Percentiles rank a stretch among this genome's conserved stretches.
Conservation (phyloP, 1,140 invertebrate species). For the Oryctes rhinoceros region DNA sequence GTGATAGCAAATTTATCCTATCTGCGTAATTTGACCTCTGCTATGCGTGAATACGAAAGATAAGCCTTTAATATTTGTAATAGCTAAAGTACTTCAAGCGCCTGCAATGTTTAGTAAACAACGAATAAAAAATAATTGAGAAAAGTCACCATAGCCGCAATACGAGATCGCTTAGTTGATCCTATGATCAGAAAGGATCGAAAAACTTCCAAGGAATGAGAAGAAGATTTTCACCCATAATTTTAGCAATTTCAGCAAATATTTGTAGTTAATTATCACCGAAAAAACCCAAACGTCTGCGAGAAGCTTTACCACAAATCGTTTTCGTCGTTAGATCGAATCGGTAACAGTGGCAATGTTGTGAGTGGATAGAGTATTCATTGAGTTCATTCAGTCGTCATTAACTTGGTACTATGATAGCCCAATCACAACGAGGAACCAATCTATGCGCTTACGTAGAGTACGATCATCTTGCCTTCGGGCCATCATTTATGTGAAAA, state of each 20-base stretch:
- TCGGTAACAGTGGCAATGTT: too few relatives aligned
- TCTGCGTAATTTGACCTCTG: conserved; percentile 31
- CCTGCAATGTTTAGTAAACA: conserved; percentile 28
- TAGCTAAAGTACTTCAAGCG: conserved; percentile 2
- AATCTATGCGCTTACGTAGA: conserved; percentile 9
- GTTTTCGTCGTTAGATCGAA: too few relatives aligned
- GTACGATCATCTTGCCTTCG: background rate
- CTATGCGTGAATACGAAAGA: conserved; percentile 28
- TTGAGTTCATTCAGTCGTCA: too few relatives aligned
- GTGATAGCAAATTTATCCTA: conserved; percentile 15
- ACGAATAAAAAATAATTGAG: conserved; percentile 25
- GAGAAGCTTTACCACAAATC: too few relatives aligned
- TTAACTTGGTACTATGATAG: too few relatives aligned
- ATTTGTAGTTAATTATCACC: too few relatives aligned
- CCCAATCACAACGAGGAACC: too few relatives aligned
- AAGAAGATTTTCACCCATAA: too few relatives aligned
- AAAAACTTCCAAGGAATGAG: too few relatives aligned
- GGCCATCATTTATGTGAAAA: background rate
- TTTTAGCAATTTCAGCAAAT: too few relatives aligned
- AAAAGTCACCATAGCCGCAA: background rate
- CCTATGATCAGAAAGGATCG: background rate
- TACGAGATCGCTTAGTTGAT: conserved; percentile 8
- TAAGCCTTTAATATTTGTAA: conserved; percentile 5
- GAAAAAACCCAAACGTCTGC: too few relatives aligned
- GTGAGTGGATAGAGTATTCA: too few relatives aligned